Evolutionary conservation across 2,888 invertebrate genomes (phyloP), one percentile per base, ranked within the genome.

Genomic region (Xestoiulus laeticollis): DNA sequence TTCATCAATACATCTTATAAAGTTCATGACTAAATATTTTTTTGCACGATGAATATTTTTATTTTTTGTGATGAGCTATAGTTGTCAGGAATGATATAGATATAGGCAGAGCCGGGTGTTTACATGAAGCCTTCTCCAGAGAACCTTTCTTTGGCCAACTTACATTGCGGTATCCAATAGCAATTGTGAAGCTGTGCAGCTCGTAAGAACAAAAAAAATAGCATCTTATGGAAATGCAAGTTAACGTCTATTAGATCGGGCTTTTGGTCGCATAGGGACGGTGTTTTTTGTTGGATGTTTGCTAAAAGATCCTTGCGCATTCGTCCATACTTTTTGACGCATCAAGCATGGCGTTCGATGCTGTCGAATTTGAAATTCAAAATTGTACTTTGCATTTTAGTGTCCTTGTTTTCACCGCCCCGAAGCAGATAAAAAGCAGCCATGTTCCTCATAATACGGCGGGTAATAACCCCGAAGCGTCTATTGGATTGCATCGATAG

Each of bases 401-500:
- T 68, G 68, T 26, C 68, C 68, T 68, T 68, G 68, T 68, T n/a
- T 68, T 68, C 68, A n/a, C 68, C 68, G 68, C 68, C 68, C 68
- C 4, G 68, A 68, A 19, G 68, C 68, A 68, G 68, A 68, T 68
- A 68, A 68, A 68, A 68, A 68, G 22, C 10, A 26, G 26, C 68
- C 68, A 26, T 68, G 68, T 68, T 68, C 10, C 68, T 68, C 68
- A 68, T 68, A 22, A 68, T 68, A 68, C 6, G 68, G 26, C 22
- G 68, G 68, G 26, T 68, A 68, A 68, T 68, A 68, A 68, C 68
- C 68, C 68, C 68, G 68, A 68, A 68, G 68, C 68, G 68, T 68
- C 68, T 68, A 68, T 68, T 68, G 68, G 68, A 68, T 68, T 68
- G 68, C 68, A 68, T 68, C 68, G 68, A 68, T 68, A 68, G 68